These are phyloP conservation scores for Alviniconcha marisindica DNA, from an alignment of 1,140 invertebrate species.

Conservation along the genomic window DNA sequence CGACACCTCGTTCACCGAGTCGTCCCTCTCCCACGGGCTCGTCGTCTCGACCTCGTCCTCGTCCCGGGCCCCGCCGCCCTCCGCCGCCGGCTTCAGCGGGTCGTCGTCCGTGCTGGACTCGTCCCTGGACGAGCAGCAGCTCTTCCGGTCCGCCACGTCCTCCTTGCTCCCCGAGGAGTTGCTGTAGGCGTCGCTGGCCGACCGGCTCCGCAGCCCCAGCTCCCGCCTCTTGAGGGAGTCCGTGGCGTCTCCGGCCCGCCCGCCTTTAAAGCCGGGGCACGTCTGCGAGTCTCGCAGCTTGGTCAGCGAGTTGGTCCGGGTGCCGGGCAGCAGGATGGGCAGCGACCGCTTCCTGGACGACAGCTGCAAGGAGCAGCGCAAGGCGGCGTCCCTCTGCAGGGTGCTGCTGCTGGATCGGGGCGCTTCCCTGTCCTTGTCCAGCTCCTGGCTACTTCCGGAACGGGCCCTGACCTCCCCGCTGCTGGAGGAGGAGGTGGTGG, in stretches of 20 bases:
- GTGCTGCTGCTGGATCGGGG: constrained; percentile 4
- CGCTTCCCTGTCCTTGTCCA: not conserved
- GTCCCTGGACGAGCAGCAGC: not conserved
- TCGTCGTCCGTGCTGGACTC: constrained; percentile 18
- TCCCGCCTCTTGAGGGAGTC: not conserved
- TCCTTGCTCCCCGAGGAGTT: not conserved
- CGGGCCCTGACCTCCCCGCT: constrained; percentile 6
- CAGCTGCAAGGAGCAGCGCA: constrained; percentile 42
- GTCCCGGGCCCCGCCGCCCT: not conserved
- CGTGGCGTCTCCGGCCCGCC: not conserved
- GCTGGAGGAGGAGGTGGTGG: not conserved
- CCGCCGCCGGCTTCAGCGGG: not conserved
- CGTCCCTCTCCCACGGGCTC: constrained; percentile 44
- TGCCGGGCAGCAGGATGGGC: constrained; percentile 62
- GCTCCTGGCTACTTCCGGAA: constrained; percentile 18
- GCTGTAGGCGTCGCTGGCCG: not conserved
- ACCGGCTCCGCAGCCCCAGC: not conserved
- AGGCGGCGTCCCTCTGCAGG: constrained; percentile 30
- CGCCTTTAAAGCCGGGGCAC: not conserved
- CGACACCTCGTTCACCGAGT: constrained; percentile 38
- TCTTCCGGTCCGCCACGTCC: constrained; percentile 10
- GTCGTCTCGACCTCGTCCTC: constrained; percentile 28
- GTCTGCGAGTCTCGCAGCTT: constrained; percentile 45
- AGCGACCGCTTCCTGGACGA: constrained; percentile 48
- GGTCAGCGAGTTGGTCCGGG: constrained; percentile 46